Base-by-base conservation (phyloP, 2,888 invertebrate genomes). In the Caenorhabditis zanzibari region DNA sequence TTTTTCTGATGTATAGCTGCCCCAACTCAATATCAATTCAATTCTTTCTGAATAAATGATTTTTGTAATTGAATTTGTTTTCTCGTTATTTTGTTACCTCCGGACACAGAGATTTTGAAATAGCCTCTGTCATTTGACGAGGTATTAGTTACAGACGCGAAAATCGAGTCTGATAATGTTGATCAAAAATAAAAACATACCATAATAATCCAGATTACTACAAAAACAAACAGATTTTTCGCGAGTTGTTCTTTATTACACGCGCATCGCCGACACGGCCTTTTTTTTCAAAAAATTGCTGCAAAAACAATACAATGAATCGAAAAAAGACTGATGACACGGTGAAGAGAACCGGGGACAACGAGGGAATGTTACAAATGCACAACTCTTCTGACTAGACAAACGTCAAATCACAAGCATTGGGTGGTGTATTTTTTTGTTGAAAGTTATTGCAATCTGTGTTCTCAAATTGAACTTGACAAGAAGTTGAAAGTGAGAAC, bases 1-100 rank as follows among this genome's bases (percentile, higher is more conserved):
- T 47, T 80, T 81, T 52, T 54, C 26, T 81, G 61, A 81, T 81
- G 81, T 81, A 81, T 81, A 81, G 75, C 74, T 81, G 81, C 26
- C 26, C n/a, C 22, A 47, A n/a, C 47, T 61, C 74, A 71, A 71
- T 54, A 54, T 58, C 75, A 81, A 63, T 41, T 74, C 38, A 24
- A 69, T 74, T 81, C 69, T 81, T 81, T 73, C 72, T 77, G 77
- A 77, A 77, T 77, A 77, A 77, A 77, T 69, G 77, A 38, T 69
- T 77, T 77, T 77, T 71, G 77, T 77, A 77, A 71, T 68, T 24
- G 35, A 47, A 41, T 3, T 49, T 44, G 44, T 32, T 32, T 32
- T 38, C 32, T 32, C 32, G 32, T 32, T 32, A 6, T 32, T 32
- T 32, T n/a, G n/a, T n/a, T n/a, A n/a, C n/a, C n/a, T n/a, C n/a